Conservation (phyloP, 2,888 invertebrate genomes). For the Augochlorella aurata region DNA sequence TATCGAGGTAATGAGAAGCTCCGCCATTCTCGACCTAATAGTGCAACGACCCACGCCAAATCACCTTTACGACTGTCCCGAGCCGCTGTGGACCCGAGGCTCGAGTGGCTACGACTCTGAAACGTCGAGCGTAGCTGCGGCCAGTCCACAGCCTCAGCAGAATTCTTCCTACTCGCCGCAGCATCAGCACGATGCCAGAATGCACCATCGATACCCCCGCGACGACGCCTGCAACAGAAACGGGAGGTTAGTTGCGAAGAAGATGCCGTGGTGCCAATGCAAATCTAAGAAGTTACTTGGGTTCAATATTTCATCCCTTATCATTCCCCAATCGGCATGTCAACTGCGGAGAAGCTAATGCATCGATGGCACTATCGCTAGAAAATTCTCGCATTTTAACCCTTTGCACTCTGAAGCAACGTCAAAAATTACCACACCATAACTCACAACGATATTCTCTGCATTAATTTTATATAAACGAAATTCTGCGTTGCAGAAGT, state of each 20-base stretch:
- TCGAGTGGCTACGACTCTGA: slow-evolving; percentile 80
- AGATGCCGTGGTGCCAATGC: background rate
- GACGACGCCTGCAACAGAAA: slow-evolving; percentile 72
- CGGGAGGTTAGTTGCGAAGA: slow-evolving; percentile 66
- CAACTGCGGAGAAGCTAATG: background rate
- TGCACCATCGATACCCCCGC: slow-evolving; percentile 67
- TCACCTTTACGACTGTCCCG: slow-evolving; percentile 78
- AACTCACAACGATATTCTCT: too few species aligned
- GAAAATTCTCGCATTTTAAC: background rate
- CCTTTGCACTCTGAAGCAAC: too few species aligned
- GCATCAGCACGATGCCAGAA: slow-evolving; percentile 63
- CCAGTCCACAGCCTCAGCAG: slow-evolving; percentile 72
- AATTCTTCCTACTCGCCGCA: slow-evolving; percentile 72
- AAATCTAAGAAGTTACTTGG: background rate
- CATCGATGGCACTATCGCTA: background rate
- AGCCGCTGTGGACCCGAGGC: slow-evolving; percentile 77
- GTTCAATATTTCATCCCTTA: background rate
- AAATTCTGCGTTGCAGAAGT: too few species aligned
- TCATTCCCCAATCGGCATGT: background rate
- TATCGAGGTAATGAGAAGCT: slow-evolving; percentile 79
- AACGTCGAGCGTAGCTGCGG: slow-evolving; percentile 74
- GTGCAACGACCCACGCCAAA: slow-evolving; percentile 82
- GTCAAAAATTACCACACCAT: too few species aligned
- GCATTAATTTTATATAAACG: too few species aligned
- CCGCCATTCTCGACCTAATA: slow-evolving; percentile 81